Evolutionary conservation across 2,113 vertebrate genomes (phyloP).

Genomic region (Mustela nigripes): DNA sequence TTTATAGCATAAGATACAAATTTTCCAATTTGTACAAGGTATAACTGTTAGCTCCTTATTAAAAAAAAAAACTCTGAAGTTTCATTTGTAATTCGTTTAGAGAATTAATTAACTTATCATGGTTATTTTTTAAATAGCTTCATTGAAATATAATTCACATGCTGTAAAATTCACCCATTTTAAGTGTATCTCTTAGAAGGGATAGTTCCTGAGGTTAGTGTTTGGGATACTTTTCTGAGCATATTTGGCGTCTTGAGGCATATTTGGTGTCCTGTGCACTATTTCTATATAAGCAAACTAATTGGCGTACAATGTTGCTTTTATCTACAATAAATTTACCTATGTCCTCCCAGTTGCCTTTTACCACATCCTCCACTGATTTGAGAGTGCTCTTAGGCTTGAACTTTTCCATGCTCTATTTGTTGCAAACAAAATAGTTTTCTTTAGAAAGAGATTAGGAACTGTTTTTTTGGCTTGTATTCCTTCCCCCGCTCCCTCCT

Average conservation of each 20-base stretch:
- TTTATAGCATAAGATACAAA: neutral
- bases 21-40: neutral
- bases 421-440: conserved; percentile 9
- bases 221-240: neutral
- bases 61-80: neutral
- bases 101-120: neutral
- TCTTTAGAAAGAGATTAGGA: neutral
- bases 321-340: neutral
- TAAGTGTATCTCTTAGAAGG: neutral
- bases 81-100: conserved; percentile 4
- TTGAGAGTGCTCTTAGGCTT: neutral
- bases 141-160: neutral
- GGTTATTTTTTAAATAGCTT: neutral
- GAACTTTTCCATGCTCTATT: neutral
- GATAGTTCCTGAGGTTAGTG: neutral
- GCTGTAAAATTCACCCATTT: neutral
- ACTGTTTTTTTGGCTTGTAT: neutral
- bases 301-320: neutral
- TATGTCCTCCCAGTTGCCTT: neutral
- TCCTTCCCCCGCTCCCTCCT: neutral
- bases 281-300: neutral
- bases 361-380: neutral
- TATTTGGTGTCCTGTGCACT: neutral
- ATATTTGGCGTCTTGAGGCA: neutral
- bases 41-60: neutral